Conservation (phyloP, 2,797 vertebrate species). For the Pangasius krempfi region DNA sequence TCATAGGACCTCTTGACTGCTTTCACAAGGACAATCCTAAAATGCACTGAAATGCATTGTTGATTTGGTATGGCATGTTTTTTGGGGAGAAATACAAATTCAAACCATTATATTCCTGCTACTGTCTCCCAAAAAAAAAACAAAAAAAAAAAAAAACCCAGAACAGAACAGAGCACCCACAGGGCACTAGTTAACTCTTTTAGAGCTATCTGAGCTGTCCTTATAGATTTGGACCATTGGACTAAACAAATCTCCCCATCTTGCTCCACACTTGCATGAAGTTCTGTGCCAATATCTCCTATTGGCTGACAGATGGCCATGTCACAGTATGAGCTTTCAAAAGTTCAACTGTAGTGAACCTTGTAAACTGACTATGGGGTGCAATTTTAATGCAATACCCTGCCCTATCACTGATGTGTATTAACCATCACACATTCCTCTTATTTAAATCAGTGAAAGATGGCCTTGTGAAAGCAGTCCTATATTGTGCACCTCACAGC, state of each 20-base stretch:
- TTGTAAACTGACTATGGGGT: not conserved
- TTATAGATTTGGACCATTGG: not conserved
- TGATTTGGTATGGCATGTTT: not conserved
- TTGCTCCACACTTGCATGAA: not conserved
- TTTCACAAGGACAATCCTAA: not conserved
- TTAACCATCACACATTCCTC: not conserved
- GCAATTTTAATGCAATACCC: not conserved
- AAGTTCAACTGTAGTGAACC: not conserved
- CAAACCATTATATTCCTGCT: not conserved
- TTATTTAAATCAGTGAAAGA: not conserved
- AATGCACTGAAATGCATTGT: not conserved
- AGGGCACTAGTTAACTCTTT: not conserved
- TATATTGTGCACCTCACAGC: not conserved
- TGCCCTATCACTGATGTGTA: not conserved
- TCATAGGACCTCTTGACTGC: not conserved
- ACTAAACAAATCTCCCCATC: not conserved
- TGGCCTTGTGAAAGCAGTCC: not conserved
- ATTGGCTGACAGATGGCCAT: not conserved
- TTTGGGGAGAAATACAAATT: not conserved
- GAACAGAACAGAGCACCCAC: not conserved
- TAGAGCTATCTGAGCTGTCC: not conserved
- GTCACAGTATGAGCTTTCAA: not conserved
- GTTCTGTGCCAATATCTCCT: not conserved
- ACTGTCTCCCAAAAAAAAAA: not conserved
- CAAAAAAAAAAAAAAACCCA: not conserved